Conservation (phyloP, 2,888 invertebrate species). For the Keiferia lycopersicella region DNA sequence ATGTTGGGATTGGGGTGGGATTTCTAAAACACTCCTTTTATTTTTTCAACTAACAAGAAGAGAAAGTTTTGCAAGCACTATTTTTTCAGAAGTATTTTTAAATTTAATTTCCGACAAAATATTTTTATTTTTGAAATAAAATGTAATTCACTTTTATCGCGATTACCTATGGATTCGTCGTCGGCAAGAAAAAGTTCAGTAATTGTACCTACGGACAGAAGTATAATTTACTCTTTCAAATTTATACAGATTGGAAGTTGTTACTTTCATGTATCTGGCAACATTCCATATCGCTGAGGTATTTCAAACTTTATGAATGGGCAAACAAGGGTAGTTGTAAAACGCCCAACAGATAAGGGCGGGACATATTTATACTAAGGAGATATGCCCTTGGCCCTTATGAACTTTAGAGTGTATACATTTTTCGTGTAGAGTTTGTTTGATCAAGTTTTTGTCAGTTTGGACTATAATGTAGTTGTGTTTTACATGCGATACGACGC, state of each 20-base stretch:
- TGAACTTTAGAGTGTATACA: neutral
- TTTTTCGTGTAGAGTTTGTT: neutral
- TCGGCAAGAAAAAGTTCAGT: no score
- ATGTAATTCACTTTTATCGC: no score
- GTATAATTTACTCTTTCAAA: neutral
- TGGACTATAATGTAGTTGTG: neutral
- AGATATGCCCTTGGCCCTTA: constrained; percentile 10
- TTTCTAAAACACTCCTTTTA: no score
- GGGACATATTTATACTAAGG: constrained; percentile 22
- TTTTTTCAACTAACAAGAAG: no score
- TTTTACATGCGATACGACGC: neutral
- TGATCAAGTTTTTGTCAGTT: neutral
- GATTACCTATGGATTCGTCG: no score
- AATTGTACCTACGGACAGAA: no score
- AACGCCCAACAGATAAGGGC: constrained; percentile 44
- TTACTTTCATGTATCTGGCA: neutral
- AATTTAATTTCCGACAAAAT: no score
- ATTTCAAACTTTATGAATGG: constrained; percentile 52
- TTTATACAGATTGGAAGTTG: neutral
- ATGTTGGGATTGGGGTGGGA: no score
- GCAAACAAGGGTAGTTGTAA: constrained; percentile 53
- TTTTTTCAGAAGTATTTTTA: no score
- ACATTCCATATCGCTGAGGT: constrained; percentile 44
- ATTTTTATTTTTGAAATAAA: no score
- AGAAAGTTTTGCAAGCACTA: no score